Base-by-base conservation (phyloP, 2,888 invertebrate genomes). In the Drosophila histrio region DNA sequence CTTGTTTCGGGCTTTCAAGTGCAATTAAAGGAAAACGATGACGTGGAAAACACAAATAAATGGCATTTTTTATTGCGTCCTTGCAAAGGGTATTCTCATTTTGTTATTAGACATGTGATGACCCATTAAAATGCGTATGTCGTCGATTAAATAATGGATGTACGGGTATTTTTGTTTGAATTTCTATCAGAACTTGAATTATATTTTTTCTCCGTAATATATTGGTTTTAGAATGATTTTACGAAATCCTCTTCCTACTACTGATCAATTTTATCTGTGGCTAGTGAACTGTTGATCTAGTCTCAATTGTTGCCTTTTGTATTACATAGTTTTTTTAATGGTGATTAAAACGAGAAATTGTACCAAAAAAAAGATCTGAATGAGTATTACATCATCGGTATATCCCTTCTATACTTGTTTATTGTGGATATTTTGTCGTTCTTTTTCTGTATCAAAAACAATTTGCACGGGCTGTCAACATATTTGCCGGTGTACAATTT, bases 1-100 rank as follows among this genome's bases (percentile, higher is more conserved):
- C 62, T 84, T 73, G 73, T 69, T 62, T 43, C 38, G 13, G 17
- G 34, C 47, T 68, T 79, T 52, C 21, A 77, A 64, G 62, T 69
- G 75, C 72, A 77, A 75, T 83, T 68, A 83, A 77, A 61, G 71
- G 36, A 44, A 44, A 36, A n/a, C 56, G 39, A 44, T 56, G 52
- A 52, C 22, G 22, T 49, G 34, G 34, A 5, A 11, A 38, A 8
- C 17, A 13, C 17, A 52, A 28, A 57, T 52, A 46, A 47, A 50
- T 67, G 28, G 61, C 65, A 71, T 67, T 52, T 52, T 79, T 76
- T 63, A 49, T 58, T 26, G 15, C 49, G 9, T 17, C 5, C 17
- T 24, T 5, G 11, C 3, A 13, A 3, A 9, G 24, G 22, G 32
- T 54, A 54, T 34, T 6, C 4, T n/a, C 6, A 13, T 2, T 36